Evolutionary conservation across 53 echinoderm and acorn worm species (phyloP).

Genomic region (Paracentrotus lividus): DNA sequence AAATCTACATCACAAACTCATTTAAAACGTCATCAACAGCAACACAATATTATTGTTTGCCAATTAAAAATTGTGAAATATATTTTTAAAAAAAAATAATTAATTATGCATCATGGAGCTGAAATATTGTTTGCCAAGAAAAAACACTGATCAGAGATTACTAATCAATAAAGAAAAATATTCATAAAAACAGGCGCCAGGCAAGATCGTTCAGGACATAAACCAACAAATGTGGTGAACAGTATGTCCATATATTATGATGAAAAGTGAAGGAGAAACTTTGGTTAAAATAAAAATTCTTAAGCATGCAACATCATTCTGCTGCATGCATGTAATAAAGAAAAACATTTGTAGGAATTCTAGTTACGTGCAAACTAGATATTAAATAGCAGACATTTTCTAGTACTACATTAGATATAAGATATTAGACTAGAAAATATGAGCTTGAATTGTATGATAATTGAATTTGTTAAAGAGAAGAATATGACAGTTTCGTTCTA

Average conservation of each 20-base stretch:
- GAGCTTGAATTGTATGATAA: not conserved
- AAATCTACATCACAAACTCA: too few relatives aligned
- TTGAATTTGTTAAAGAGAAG: not conserved
- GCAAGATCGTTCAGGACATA: not conserved
- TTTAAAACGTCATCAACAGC: too few relatives aligned
- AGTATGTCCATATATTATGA: not conserved
- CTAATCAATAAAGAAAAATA: too few relatives aligned
- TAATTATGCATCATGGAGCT: too few relatives aligned
- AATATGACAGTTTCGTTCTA: not conserved
- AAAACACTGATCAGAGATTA: too few relatives aligned
- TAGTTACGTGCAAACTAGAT: not conserved
- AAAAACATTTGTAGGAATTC: not conserved
- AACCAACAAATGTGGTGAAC: not conserved
- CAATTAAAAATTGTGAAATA: too few relatives aligned
- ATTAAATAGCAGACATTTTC: not conserved
- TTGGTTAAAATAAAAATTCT: not conserved
- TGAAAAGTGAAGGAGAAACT: not conserved
- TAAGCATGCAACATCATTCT: not conserved
- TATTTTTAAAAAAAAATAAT: too few relatives aligned
- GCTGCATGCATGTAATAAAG: not conserved
- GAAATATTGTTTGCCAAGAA: too few relatives aligned
- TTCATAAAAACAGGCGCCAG: too few relatives aligned
- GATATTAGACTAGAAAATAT: not conserved
- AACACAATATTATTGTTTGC: too few relatives aligned
- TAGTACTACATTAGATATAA: too few relatives aligned